Base-by-base conservation (phyloP, 2,797 vertebrate genomes). In the Argyrosomus regius region DNA sequence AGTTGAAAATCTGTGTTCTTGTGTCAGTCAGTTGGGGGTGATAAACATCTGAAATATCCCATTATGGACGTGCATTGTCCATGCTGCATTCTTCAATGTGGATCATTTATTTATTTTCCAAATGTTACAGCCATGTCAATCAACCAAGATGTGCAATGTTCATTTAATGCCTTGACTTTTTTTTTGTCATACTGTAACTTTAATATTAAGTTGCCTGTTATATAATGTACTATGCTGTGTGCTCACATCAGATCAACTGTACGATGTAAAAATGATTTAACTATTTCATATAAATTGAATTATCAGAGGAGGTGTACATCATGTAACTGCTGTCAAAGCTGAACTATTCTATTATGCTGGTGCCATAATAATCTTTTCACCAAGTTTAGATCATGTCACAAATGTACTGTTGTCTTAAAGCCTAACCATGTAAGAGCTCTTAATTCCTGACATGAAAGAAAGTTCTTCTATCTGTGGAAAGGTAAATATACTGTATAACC, bases 201-300 rank as follows among this genome's bases (percentile, higher is more conserved):
- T 28, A 46, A 62, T 31, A 17, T 68, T 3, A 62, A 22, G 52
- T 53, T 81, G 10, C 1, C 24, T 69, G 24, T 68, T 78, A 48
- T 63, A 13, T 48, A 20, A 48, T 78, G 7, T 50, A 16, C 31
- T 70, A 41, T 66, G 8, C 16, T 71, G 22, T 57, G 31, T 78
- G 46, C 77, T 77, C 43, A 81, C 66, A 77, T 77, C 62, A 68
- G 48, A 53, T 63, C 58, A 56, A 75, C 48, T 89, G 64, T 88
- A 64, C 39, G 35, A 9, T 59, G 48, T 16, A 9, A 58, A 75
- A 72, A 66, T 49, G 17, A 52, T 52, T 28, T 68, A 54, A 28
- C 22, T 53, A 16, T 75, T 80, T 78, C 20, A 45, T 67, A 57
- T 16, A 75, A 66, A 58, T 10, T 81, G 45, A 69, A 49, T 66